Percentiles rank a stretch among this genome's conserved stretches.
phyloP scores from a whole-genome alignment of 1,140 invertebrate genomes.

The Trichogramma pretiosum region DNA sequence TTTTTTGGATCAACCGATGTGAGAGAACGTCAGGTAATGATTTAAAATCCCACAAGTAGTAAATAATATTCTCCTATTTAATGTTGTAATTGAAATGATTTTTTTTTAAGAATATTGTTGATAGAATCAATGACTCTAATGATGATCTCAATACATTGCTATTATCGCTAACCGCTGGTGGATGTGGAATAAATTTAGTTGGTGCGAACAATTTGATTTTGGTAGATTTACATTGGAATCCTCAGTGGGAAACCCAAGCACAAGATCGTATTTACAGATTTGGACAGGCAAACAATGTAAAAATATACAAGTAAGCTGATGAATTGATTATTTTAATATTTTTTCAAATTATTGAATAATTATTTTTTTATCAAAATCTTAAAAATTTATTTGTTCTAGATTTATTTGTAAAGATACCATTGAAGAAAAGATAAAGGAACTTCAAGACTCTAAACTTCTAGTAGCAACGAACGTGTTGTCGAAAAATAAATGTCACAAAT shows the following conservation, averaged over 20 bases:
- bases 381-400: slow-evolving; percentile 40
- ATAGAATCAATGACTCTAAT: slow-evolving; percentile 59
- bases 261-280: slow-evolving; percentile 85
- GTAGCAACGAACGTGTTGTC: slow-evolving; percentile 68
- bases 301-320: slow-evolving; percentile 70
- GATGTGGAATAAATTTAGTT: slow-evolving; percentile 81
- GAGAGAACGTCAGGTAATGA: slow-evolving; percentile 60
- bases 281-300: slow-evolving; percentile 74
- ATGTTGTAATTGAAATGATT: not conserved
- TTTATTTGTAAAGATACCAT: slow-evolving; percentile 76
- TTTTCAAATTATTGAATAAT: not conserved
- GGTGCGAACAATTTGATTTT: slow-evolving; percentile 84
- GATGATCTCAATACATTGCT: slow-evolving; percentile 54
- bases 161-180: slow-evolving; percentile 77
- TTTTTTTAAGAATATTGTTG: slow-evolving; percentile 48
- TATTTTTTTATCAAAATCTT: not conserved
- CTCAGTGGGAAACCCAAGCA: slow-evolving; percentile 82
- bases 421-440: slow-evolving; percentile 68
- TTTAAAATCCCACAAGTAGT: too few relatives aligned
- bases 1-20: slow-evolving; percentile 61
- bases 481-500: slow-evolving; percentile 58
- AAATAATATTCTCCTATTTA: not conserved
- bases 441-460: slow-evolving; percentile 74
- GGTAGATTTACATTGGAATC: slow-evolving; percentile 90
- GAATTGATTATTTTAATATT: too few relatives aligned